phyloP scores from a whole-genome alignment of 2,113 vertebrate genomes.

The Parus major region DNA sequence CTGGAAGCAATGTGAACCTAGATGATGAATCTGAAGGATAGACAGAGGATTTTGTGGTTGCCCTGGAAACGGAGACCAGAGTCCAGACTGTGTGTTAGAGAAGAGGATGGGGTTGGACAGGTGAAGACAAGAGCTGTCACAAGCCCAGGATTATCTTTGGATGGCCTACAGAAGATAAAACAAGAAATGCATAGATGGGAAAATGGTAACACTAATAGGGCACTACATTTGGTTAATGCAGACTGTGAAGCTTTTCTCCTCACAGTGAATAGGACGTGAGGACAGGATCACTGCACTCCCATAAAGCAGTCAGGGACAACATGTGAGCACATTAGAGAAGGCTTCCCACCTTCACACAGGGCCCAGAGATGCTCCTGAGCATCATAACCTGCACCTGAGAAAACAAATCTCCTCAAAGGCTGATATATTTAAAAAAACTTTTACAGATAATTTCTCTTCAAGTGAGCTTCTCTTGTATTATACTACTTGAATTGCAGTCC shows the following conservation, averaged over 20 bases:
- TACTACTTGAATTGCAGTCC: background rate
- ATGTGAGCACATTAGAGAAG: background rate
- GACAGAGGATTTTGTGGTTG: background rate
- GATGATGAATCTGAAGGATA: background rate
- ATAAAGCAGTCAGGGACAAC: background rate
- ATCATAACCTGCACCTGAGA: background rate
- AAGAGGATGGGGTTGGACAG: background rate
- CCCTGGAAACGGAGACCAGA: conserved; percentile 18
- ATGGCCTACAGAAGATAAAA: background rate
- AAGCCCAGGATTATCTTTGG: background rate
- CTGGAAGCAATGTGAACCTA: background rate
- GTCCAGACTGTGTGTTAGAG: background rate
- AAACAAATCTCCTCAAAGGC: background rate
- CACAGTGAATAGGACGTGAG: background rate
- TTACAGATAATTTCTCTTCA: background rate
- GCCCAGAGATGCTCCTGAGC: background rate
- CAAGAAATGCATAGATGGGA: background rate
- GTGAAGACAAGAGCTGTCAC: background rate
- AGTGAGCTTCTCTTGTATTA: background rate
- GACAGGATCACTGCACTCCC: background rate
- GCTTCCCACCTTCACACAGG: background rate
- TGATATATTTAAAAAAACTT: background rate
- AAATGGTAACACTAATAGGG: background rate
- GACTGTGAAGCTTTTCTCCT: background rate
- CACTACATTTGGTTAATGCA: background rate